Base-by-base conservation (phyloP, 2,797 vertebrate species). In the Cryptoblepharus egeriae region DNA sequence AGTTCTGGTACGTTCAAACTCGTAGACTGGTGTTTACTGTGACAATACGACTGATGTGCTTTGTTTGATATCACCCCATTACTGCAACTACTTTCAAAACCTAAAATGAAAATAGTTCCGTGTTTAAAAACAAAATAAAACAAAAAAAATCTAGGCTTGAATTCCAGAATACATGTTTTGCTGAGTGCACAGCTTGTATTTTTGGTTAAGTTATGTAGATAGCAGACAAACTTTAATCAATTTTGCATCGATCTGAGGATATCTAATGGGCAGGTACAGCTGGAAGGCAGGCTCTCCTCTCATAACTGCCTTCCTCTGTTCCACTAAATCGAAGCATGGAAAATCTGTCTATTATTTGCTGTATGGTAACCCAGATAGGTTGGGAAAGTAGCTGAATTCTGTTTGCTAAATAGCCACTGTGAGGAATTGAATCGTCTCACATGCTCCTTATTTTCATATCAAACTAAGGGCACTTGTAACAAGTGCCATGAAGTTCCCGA, bases 81-180 rank as follows among this genome's bases (percentile, higher is more conserved):
- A 97, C 97, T 99, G 96, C 97, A 98, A 96, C 96, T 98, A 95
- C 95, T 97, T 96, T 99, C 98, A 81, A 97, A 97, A 92, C 98
- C 98, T 99, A 80, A 68, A 76, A 78, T 55, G 75, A 79, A 88
- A 82, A 82, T 52, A 13, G 18, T 26, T 20, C 60, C 75, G 18
- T 67, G 1, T n/a, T 45, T 58, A 52, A 52, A 52, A 52, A 16
- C 49, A 18, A 52, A 52, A 42, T 11, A 9, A 61, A 28, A n/a
- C n/a, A 65, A 60, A 84, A 87, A 67, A 77, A 78, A 52, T 55
- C 55, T 8, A 5, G 24, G 32, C 70, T 71, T 30, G 9, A 71
- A 65, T 16, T 77, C 30, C 8, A 69, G 52, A 70, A 60, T 30
- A 45, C 39, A 28, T 30, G 26, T 37, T 67, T 79, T 35, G 5